These are phyloP conservation scores for Caenorhabditis japonica DNA, from an alignment of 2,888 invertebrate genomes.

Conservation along the genomic window DNA sequence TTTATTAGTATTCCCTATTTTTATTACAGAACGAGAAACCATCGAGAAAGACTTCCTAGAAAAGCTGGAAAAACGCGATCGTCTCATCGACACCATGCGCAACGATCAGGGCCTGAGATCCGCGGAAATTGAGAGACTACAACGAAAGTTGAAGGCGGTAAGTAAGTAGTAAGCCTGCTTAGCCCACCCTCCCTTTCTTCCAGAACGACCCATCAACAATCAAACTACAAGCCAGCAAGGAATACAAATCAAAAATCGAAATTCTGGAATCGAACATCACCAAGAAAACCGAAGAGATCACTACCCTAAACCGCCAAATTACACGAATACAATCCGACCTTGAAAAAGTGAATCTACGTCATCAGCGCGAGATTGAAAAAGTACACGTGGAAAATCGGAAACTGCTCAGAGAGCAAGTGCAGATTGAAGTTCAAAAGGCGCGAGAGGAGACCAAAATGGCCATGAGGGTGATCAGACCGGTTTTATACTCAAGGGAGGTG, in stretches of 20 bases:
- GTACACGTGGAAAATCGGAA: slow-evolving; percentile 7
- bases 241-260: slow-evolving; percentile 24
- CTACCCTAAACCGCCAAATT: neutral
- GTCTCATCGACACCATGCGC: slow-evolving; percentile 41
- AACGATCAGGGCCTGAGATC: slow-evolving; percentile 36
- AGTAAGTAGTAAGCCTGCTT: neutral
- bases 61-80: slow-evolving; percentile 43
- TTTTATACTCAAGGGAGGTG: slow-evolving; percentile 9
- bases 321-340: slow-evolving; percentile 2
- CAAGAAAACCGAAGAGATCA: slow-evolving; percentile 33
- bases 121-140: slow-evolving; percentile 39
- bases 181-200: neutral
- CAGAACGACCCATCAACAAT: slow-evolving; percentile 23
- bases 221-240: slow-evolving; percentile 8
- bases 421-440: slow-evolving; percentile 11
- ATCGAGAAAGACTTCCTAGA: slow-evolving; percentile 38
- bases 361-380: slow-evolving; percentile 14
- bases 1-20: neutral
- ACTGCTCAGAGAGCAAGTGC: slow-evolving; percentile 2
- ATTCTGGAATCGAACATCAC: slow-evolving; percentile 18
- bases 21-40: slow-evolving; percentile 40
- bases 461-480: slow-evolving; percentile 23
- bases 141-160: slow-evolving; percentile 37
- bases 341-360: slow-evolving; percentile 5
- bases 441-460: slow-evolving; percentile 21